Base-by-base conservation (phyloP, 2,888 invertebrate genomes). In the Xestobium rufovillosum region DNA sequence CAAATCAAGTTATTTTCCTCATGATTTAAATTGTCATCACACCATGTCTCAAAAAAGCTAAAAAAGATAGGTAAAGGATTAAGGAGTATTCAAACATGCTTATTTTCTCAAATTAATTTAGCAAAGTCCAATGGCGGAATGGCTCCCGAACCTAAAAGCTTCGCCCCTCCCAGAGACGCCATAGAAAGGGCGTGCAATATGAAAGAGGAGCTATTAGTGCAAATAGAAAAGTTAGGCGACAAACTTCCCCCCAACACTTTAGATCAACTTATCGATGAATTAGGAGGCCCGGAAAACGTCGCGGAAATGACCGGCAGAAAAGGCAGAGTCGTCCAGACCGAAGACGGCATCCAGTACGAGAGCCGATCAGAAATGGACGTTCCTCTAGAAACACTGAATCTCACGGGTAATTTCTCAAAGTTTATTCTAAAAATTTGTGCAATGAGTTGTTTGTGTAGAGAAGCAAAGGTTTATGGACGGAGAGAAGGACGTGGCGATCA, bases 301-400 rank as follows among this genome's bases (percentile, higher is more conserved):
- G 97, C 98, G 0, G 97, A 98, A 79, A 98, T 98, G 98, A 98
- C 98, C 0, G 98, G 98, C 0, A 76, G 97, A 34, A 92, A 95
- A 56, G 95, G 95, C 46, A 68, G 83, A 36, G 92, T 96, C 23
- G 89, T 95, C 2, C 90, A 90, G 56, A 88, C 85, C 1, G 92
- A 95, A 47, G 88, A 92, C 52, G 95, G 95, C 0, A 89, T 97
- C 52, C 83, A 84, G 51, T 97, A 97, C 65, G 95, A 97, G 68
- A 87, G 89, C 34, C 77, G 97, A 14, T 89, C 91, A 1, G 97
- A 97, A 60, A 78, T 80, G 1, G 97, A 98, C 66, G 92, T 94
- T 26, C 92, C 97, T 1, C 71, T 98, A 17, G 98, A 99, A 71
- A 90, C 94, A 1, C 76, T 99, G 39, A 99, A 99, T 70, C 75